phyloP scores from a whole-genome alignment of 1,140 invertebrate genomes.

The Chymomyza costata region DNA sequence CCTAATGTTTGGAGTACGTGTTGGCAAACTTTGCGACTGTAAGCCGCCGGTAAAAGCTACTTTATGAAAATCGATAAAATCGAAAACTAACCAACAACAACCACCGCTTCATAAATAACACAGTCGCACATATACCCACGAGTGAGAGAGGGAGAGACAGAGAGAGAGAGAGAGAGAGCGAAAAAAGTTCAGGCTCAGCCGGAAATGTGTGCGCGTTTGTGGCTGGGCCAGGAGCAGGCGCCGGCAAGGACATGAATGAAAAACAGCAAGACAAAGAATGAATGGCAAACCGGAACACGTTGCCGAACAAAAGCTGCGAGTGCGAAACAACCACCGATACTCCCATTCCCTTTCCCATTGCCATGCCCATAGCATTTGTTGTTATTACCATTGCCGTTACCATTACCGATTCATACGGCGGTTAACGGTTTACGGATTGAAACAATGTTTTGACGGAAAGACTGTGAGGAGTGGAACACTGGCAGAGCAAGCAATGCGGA shows the following conservation, averaged over 20 bases:
- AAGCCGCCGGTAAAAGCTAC: conserved; percentile 43
- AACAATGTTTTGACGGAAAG: conserved; percentile 60
- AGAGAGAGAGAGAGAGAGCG: too few relatives aligned
- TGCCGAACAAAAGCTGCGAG: conserved; percentile 38
- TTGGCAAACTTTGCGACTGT: conserved; percentile 33
- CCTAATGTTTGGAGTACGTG: too few relatives aligned
- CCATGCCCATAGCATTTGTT: too few relatives aligned
- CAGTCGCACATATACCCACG: conserved; percentile 6
- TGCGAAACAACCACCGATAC: conserved; percentile 54
- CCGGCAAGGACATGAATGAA: conserved; percentile 23
- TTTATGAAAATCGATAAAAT: conserved; percentile 72
- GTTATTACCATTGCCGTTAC: too few relatives aligned
- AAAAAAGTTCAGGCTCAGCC: conserved; percentile 28
- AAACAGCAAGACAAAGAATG: conserved; percentile 26
- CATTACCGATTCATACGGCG: too few relatives aligned
- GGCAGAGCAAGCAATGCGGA: too few relatives aligned
- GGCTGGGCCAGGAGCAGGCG: conserved; percentile 34
- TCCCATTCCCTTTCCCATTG: too few relatives aligned
- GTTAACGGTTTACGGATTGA: conserved; percentile 49
- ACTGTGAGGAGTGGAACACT: conserved; percentile 36
- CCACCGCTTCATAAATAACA: conserved; percentile 36
- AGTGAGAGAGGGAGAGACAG: too few relatives aligned
- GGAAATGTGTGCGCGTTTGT: conserved; percentile 57
- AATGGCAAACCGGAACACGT: conserved; percentile 46
- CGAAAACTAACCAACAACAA: conserved; percentile 62